Conservation (phyloP, 2,113 vertebrate species). For the Garra rufa region DNA sequence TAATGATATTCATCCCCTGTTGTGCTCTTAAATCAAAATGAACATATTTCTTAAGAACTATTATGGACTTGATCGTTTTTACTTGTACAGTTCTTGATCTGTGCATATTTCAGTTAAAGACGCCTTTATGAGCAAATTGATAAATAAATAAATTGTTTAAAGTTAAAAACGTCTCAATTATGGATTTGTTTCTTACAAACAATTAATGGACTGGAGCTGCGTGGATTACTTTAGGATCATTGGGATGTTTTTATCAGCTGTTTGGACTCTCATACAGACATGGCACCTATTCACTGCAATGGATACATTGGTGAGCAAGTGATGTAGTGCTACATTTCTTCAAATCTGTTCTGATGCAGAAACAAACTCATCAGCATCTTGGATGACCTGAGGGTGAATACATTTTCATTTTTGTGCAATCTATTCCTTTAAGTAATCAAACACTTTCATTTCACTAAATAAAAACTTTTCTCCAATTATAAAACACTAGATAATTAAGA, state of each 20-base stretch:
- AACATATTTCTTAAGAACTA: too few relatives aligned
- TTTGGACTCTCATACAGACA: neutral
- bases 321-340: neutral
- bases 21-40: too few relatives aligned
- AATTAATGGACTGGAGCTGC: neutral
- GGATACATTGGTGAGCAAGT: neutral
- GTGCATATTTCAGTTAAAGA: neutral
- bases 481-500: neutral
- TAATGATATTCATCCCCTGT: too few relatives aligned
- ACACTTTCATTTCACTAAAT: too few relatives aligned
- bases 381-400: neutral
- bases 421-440: too few relatives aligned
- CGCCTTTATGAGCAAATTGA: too few relatives aligned
- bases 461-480: too few relatives aligned
- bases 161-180: neutral
- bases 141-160: neutral
- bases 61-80: too few relatives aligned
- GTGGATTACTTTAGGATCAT: neutral
- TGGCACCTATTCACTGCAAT: neutral
- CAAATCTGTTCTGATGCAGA: neutral
- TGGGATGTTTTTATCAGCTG: neutral
- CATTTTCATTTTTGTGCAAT: neutral
- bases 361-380: neutral
- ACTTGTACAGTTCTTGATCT: too few relatives aligned
- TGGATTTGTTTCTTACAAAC: neutral